Evolutionary conservation across 2,888 invertebrate genomes (phyloP).

Genomic region (Acanthosepion lycidas): DNA sequence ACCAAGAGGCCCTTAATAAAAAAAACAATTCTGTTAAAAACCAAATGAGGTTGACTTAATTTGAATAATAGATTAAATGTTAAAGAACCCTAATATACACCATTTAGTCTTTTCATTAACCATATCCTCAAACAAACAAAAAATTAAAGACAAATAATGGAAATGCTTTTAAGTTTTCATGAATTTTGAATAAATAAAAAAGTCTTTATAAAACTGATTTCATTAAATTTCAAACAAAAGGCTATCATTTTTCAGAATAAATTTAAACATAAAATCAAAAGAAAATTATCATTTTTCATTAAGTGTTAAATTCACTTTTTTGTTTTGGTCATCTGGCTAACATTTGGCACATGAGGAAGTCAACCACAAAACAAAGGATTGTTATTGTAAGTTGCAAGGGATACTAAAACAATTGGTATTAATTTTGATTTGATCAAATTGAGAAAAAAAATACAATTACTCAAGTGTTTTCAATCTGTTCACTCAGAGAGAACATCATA

Average conservation of each 20-base stretch:
- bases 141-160: not conserved
- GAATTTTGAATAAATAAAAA: not conserved
- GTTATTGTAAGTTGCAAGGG: not conserved
- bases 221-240: not conserved
- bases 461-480: too few relatives aligned
- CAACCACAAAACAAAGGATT: too few relatives aligned
- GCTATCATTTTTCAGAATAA: too few relatives aligned
- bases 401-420: not conserved
- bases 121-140: not conserved
- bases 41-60: not conserved
- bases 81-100: not conserved
- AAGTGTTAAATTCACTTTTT: too few relatives aligned
- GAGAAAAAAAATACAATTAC: not conserved
- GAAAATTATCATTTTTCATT: too few relatives aligned
- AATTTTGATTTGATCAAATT: not conserved
- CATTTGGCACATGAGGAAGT: not conserved
- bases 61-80: not conserved
- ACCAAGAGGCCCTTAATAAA: too few relatives aligned
- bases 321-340: not conserved
- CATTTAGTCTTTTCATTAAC: not conserved
- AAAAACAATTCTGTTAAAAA: not conserved
- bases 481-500: too few relatives aligned
- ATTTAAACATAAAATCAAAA: too few relatives aligned
- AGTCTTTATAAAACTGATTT: not conserved
- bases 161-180: not conserved